Percentiles rank a stretch among this genome's conserved stretches.
phyloP scores from a whole-genome alignment of 1,140 invertebrate genomes.

The Agraylea sexmaculata region DNA sequence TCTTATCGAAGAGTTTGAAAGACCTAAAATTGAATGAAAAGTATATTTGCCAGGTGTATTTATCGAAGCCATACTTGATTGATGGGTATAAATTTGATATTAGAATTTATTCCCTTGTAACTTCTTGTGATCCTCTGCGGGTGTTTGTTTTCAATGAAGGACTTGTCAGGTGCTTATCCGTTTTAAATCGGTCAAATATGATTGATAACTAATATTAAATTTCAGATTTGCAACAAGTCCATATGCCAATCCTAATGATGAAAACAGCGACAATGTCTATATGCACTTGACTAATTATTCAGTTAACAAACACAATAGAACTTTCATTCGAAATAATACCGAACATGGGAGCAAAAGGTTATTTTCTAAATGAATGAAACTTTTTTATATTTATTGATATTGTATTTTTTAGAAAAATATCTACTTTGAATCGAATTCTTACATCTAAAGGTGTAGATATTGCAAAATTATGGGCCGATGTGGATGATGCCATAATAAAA shows the following conservation, averaged over 20 bases:
- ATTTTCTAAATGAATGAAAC: conserved; percentile 9
- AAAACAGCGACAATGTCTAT: conserved; percentile 74
- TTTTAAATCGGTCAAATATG: neutral
- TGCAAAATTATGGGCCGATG: conserved; percentile 61
- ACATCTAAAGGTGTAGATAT: conserved; percentile 57
- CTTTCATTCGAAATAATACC: conserved; percentile 59
- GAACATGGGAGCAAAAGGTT: conserved; percentile 76
- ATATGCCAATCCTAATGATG: conserved; percentile 66
- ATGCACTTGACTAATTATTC: conserved; percentile 98
- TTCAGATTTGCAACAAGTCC: conserved; percentile 72
- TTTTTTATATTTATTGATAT: conserved; percentile 5
- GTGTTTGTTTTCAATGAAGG: conserved; percentile 95
- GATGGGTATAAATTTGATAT: conserved; percentile 98
- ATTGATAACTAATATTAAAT: conserved; percentile 9
- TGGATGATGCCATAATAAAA: conserved; percentile 85
- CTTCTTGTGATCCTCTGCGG: conserved; percentile 84
- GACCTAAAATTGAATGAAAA: conserved; percentile 66
- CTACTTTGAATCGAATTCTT: conserved; percentile 66
- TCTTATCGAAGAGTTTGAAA: conserved; percentile 65
- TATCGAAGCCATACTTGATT: conserved; percentile 66
- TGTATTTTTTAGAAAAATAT: conserved; percentile 52
- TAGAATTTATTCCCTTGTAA: conserved; percentile 85
- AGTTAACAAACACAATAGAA: conserved; percentile 81
- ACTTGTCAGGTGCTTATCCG: conserved; percentile 55
- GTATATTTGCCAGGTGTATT: conserved; percentile 64